These are phyloP conservation scores for Limonius californicus DNA, from an alignment of 1,140 invertebrate species.

Conservation along the genomic window DNA sequence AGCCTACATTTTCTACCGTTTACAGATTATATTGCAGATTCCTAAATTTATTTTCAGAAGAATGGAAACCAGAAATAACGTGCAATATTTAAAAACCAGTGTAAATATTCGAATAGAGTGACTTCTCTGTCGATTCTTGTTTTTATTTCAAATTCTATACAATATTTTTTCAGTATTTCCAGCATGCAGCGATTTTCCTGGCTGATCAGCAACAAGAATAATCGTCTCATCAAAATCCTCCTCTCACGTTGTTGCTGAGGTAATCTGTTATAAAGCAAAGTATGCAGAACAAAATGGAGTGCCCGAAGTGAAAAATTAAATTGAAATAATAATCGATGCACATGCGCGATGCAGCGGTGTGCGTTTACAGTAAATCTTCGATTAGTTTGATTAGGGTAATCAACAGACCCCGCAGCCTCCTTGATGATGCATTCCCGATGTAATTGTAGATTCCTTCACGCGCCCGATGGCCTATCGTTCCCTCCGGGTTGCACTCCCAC, in stretches of 20 bases:
- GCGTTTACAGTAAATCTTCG: slow-evolving; percentile 36
- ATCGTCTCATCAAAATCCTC: no score
- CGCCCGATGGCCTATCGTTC: slow-evolving; percentile 13
- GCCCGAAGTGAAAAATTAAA: slow-evolving; percentile 34
- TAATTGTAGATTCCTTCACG: slow-evolving; percentile 30
- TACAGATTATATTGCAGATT: no score
- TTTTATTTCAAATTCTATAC: no score
- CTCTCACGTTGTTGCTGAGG: slow-evolving; percentile 15
- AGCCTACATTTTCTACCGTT: no score
- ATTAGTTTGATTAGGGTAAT: slow-evolving; percentile 39
- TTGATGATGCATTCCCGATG: slow-evolving; percentile 23
- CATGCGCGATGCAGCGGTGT: slow-evolving; percentile 22
- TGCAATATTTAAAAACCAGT: no score
- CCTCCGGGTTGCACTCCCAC: slow-evolving; percentile 6
- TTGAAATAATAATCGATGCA: slow-evolving; percentile 33
- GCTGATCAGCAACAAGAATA: no score
- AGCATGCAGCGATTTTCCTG: no score
- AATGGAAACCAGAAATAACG: no score
- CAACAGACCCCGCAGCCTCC: slow-evolving; percentile 27
- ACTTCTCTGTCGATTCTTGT: no score
- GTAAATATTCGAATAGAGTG: no score
- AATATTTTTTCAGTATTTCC: no score
- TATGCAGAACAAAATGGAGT: slow-evolving; percentile 27
- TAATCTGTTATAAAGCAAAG: slow-evolving; percentile 21
- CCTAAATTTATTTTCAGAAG: no score